Conservation (phyloP, 1,140 invertebrate species). For the Drosophila kanapiae region DNA sequence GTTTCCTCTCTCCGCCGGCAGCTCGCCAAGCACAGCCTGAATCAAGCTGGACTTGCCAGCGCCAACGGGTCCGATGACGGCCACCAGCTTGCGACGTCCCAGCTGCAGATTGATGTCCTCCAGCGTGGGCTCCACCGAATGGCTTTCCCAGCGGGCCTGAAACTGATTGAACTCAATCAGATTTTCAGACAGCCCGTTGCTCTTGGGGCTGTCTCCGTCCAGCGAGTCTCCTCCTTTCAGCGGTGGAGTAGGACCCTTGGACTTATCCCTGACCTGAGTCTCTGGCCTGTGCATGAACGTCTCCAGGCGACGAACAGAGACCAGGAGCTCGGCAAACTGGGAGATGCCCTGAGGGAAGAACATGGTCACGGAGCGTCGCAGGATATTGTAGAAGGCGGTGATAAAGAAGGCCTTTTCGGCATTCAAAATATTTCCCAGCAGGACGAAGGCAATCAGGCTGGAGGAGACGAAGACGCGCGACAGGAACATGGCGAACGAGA, state of each 20-base stretch:
- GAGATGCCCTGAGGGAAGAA: constrained; percentile 88
- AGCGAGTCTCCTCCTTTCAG: constrained; percentile 10
- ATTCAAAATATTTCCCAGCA: constrained; percentile 86
- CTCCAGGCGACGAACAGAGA: constrained; percentile 89
- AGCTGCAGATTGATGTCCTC: constrained; percentile 66
- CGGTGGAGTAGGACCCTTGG: constrained; percentile 5
- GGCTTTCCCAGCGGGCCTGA: constrained; percentile 65
- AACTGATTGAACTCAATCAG: constrained; percentile 64
- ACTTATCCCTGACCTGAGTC: constrained; percentile 77
- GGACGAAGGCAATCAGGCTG: constrained; percentile 91
- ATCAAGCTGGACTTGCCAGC: constrained; percentile 87
- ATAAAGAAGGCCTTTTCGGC: constrained; percentile 91
- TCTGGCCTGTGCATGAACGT: constrained; percentile 90
- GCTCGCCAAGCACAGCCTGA: constrained; percentile 85
- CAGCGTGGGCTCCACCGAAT: constrained; percentile 54
- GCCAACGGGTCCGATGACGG: constrained; percentile 89
- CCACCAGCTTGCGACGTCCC: constrained; percentile 86
- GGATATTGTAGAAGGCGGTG: constrained; percentile 90
- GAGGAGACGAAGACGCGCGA: constrained; percentile 92
- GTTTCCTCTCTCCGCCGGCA: constrained; percentile 47
- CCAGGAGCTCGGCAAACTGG: constrained; percentile 88
- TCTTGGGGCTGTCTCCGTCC: constrained; percentile 47
- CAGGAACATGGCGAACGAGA: constrained; percentile 90
- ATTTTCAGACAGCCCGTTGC: constrained; percentile 36
- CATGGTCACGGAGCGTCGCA: constrained; percentile 90